Evolutionary conservation across 1,140 invertebrate genomes (phyloP).

Genomic region (Macrotrachela quadricornifera): DNA sequence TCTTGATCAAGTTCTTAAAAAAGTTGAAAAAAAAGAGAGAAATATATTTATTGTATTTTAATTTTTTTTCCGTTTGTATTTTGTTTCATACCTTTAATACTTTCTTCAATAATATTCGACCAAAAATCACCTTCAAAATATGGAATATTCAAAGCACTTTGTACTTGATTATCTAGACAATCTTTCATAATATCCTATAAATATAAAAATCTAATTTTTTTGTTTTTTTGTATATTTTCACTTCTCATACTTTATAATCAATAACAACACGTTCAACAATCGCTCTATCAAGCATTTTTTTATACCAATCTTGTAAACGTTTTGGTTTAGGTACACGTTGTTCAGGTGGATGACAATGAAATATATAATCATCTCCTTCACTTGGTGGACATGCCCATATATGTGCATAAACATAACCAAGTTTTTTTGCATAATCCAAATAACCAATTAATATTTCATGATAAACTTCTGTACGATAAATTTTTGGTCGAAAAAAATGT

Average conservation of each 20-base stretch:
- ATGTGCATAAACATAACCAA: constrained; percentile 63
- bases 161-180: constrained; percentile 88
- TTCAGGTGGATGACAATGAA: constrained; percentile 95
- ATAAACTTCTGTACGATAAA: constrained; percentile 89
- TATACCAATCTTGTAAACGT: constrained; percentile 97
- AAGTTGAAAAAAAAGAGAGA: no score
- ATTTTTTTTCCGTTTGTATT: constrained; percentile 62
- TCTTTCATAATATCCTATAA: constrained; percentile 43
- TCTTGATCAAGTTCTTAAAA: no score
- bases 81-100: constrained; percentile 48
- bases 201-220: no score
- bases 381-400: constrained; percentile 99
- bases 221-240: no score
- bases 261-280: constrained; percentile 90
- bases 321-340: constrained; percentile 99
- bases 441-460: constrained; percentile 98
- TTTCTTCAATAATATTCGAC: constrained; percentile 97
- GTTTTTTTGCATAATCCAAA: constrained; percentile 92
- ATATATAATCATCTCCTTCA: constrained; percentile 99
- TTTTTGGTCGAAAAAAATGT: constrained; percentile 91
- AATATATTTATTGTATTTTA: no score
- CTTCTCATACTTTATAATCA: constrained; percentile 65
- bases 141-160: constrained; percentile 80
- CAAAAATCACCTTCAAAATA: constrained; percentile 99
- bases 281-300: constrained; percentile 98